Evolutionary conservation across 2,113 vertebrate species (phyloP).

Genomic region (Eurypyga helias): DNA sequence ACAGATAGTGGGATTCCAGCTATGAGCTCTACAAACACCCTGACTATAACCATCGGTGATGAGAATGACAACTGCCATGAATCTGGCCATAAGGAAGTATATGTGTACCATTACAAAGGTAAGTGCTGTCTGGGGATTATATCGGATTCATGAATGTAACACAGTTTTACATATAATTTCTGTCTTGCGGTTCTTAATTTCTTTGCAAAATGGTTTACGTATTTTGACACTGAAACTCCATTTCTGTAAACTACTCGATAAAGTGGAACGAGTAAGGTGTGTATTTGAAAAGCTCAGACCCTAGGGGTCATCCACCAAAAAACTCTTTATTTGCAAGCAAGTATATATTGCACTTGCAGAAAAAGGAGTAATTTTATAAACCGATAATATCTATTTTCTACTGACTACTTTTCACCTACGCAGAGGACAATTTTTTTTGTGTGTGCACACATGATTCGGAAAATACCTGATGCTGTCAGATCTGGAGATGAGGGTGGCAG

Average conservation of each 20-base stretch:
- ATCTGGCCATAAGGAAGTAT: conserved; percentile 84
- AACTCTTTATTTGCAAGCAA: neutral
- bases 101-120: conserved; percentile 85
- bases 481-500: neutral
- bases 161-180: neutral
- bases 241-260: neutral
- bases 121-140: neutral
- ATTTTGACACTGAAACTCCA: neutral
- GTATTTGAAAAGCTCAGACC: neutral
- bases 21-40: conserved; percentile 83
- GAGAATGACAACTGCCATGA: conserved; percentile 88
- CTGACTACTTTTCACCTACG: neutral
- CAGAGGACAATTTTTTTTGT: neutral
- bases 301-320: neutral
- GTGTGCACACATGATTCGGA: neutral
- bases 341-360: neutral
- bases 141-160: neutral
- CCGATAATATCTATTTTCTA: neutral
- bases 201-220: neutral
- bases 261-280: neutral
- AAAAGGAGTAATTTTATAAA: neutral
- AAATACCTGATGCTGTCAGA: neutral
- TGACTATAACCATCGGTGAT: conserved; percentile 88
- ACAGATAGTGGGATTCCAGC: conserved; percentile 85
- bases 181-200: neutral